Base-by-base conservation (phyloP, 1,140 invertebrate genomes). In the Dermatophagoides farinae region DNA sequence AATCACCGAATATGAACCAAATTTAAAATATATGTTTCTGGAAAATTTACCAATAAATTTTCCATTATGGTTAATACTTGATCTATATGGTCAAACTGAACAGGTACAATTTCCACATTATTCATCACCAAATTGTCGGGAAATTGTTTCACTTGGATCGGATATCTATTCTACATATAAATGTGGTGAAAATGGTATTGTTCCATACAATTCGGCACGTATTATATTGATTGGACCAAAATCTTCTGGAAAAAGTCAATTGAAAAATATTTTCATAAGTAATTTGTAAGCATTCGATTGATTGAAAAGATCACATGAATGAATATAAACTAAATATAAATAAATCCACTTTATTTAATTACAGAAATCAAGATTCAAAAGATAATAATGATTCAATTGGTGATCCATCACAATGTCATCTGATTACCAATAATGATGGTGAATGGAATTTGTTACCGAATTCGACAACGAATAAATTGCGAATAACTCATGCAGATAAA, bases 181-280 rank as follows among this genome's bases (percentile, higher is more conserved):
- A 43, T 47, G 43, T 23, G 61, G 61, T 20, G 31, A 25, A 31
- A 25, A 51, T 12, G 57, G 44, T 20, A 43, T 31, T 10, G 8
- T 62, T 20, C 43, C 37, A 16, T 60, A 50, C 38, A 62, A 53
- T 44, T 6, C 11, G 6, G 47, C 55, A 22, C 41, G 61, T 2
- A 37, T 62, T 53, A 37, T 52, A 16, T 25, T 60, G 9, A 62
- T 62, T 40, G 61, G 61, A 57, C 66, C 54, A 66, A 67, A 18
- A 67, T 64, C 11, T 37, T 60, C 62, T n/a, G 65, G 63, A 14
- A 66, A 66, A 50, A 60, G 59, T 23, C 0, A 53, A 14, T 44
- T 66, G 16, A 65, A 64, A 37, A 60, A 64, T 23, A 25, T 61
- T 6, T 43, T 66, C 18, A 25, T 62, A 9, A 53, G 57, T 31